Evolutionary conservation across 2,888 invertebrate genomes (phyloP).

Genomic region (Malthinus flaveolus): DNA sequence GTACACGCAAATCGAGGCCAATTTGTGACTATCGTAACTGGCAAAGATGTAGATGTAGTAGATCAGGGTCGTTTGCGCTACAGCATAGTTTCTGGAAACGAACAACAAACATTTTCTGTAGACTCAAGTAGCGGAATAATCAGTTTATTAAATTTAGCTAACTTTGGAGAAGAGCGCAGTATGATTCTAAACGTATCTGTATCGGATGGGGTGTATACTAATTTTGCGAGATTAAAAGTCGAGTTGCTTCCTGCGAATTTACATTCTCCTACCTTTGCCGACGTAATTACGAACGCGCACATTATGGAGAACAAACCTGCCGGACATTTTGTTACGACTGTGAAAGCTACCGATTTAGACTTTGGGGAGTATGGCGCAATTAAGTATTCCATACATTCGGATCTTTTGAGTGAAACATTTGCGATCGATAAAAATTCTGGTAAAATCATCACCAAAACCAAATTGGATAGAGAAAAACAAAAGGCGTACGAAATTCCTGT

Average conservation of each 20-base stretch:
- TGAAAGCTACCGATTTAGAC: slow-evolving; percentile 82
- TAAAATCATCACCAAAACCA: slow-evolving; percentile 63
- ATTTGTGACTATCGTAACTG: slow-evolving; percentile 84
- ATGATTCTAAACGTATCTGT: slow-evolving; percentile 88
- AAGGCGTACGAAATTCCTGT: slow-evolving; percentile 76
- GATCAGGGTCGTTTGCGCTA: slow-evolving; percentile 77
- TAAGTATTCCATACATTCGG: slow-evolving; percentile 78
- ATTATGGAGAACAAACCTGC: slow-evolving; percentile 80
- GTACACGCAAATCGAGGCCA: slow-evolving; percentile 83
- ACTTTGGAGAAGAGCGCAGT: slow-evolving; percentile 67
- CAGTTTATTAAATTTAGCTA: slow-evolving; percentile 73
- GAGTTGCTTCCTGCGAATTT: slow-evolving; percentile 78
- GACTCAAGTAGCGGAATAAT: slow-evolving; percentile 65
- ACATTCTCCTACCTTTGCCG: slow-evolving; percentile 77
- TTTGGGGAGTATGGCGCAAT: slow-evolving; percentile 76
- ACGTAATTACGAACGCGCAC: slow-evolving; percentile 76
- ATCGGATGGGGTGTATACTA: slow-evolving; percentile 93
- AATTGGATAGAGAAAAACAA: slow-evolving; percentile 75
- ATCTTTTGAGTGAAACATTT: slow-evolving; percentile 72
- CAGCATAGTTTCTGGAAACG: slow-evolving; percentile 82
- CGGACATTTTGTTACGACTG: slow-evolving; percentile 71
- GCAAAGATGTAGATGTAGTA: slow-evolving; percentile 83
- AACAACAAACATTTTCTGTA: slow-evolving; percentile 73
- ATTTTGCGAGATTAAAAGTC: slow-evolving; percentile 80
- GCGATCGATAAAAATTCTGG: slow-evolving; percentile 73